Conservation (phyloP, 2,888 invertebrate genomes). For the Gordius sp. region DNA sequence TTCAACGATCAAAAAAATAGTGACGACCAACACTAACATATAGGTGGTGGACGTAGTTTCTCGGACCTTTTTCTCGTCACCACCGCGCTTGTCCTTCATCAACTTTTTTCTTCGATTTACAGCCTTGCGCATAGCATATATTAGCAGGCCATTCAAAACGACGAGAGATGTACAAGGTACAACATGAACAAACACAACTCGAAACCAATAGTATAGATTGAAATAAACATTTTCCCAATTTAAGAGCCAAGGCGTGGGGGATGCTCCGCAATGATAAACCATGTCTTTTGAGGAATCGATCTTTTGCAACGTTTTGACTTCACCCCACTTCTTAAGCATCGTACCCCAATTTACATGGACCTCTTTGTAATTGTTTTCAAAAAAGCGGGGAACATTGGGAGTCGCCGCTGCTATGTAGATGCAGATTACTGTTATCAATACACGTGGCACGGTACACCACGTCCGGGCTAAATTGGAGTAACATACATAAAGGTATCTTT, state of each 20-base stretch:
- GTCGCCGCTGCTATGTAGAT: slow-evolving; percentile 51
- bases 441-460: slow-evolving; percentile 41
- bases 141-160: slow-evolving; percentile 57
- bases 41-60: slow-evolving; percentile 28
- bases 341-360: slow-evolving; percentile 41
- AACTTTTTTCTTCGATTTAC: slow-evolving; percentile 48
- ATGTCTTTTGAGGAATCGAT: background rate
- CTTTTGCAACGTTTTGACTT: background rate
- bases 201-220: slow-evolving; percentile 42
- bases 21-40: slow-evolving; percentile 31
- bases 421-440: slow-evolving; percentile 47
- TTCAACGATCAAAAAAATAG: slow-evolving; percentile 32
- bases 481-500: slow-evolving; percentile 76
- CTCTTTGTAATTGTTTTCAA: slow-evolving; percentile 42
- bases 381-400: slow-evolving; percentile 54
- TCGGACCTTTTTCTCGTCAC: background rate
- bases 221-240: slow-evolving; percentile 41
- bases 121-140: slow-evolving; percentile 55
- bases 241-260: slow-evolving; percentile 2
- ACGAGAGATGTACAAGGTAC: slow-evolving; percentile 64
- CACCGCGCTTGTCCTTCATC: slow-evolving; percentile 28
- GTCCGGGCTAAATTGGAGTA: slow-evolving; percentile 61
- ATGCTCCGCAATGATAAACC: slow-evolving; percentile 15
- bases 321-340: slow-evolving; percentile 18
- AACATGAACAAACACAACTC: slow-evolving; percentile 66